These are phyloP conservation scores for Cervus canadensis DNA, from an alignment of 2,113 vertebrate species.

Conservation along the genomic window DNA sequence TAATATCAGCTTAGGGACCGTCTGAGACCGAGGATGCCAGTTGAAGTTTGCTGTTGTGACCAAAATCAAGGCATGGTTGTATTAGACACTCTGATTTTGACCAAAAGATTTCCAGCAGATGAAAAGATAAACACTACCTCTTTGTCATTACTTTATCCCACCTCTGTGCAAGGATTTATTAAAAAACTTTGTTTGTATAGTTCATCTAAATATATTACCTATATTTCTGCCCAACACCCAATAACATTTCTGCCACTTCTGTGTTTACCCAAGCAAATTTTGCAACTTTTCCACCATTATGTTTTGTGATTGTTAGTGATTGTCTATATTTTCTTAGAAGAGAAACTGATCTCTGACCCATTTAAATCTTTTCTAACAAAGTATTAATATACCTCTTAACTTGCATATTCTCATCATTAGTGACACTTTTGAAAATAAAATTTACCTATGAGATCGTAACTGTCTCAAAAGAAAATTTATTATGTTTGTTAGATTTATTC, in stretches of 20 bases:
- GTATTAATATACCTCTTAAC: background rate
- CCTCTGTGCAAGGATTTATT: background rate
- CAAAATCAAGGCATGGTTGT: background rate
- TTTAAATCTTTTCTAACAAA: background rate
- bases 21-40: background rate
- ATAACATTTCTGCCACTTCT: background rate
- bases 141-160: background rate
- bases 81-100: background rate
- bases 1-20: background rate
- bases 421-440: conserved; percentile 1
- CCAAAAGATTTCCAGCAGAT: background rate
- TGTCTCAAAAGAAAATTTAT: background rate
- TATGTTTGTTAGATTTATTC: background rate
- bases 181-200: background rate
- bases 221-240: background rate
- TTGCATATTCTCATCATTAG: background rate
- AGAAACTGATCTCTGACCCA: background rate
- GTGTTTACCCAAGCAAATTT: background rate
- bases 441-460: background rate
- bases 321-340: background rate
- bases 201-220: background rate
- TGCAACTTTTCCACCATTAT: background rate
- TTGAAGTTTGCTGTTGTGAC: background rate
- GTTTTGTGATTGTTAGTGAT: background rate
- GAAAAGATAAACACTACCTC: background rate